A percentile compares a stretch with the other conserved stretches of the same genome.
These are phyloP conservation scores for Merluccius polli DNA, from an alignment of 2,797 vertebrate species.

Conservation along the genomic window DNA sequence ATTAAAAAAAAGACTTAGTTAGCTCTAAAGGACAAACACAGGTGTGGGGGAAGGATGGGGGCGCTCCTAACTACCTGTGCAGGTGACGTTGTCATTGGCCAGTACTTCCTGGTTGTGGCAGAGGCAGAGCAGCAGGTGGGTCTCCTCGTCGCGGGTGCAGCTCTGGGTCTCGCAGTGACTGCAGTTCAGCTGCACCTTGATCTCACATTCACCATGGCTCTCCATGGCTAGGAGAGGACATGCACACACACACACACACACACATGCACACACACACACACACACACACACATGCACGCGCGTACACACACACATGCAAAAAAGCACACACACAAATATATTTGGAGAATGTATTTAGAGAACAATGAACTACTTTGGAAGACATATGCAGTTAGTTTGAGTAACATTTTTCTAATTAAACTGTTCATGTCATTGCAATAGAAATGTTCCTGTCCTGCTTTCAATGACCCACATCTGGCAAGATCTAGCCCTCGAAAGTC, in stretches of 20 bases:
- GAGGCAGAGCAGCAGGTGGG: slow-evolving; percentile 74
- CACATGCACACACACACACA: neutral
- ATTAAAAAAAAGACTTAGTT: no score
- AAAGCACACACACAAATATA: no score
- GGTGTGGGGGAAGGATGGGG: no score
- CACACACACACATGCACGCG: slow-evolving; percentile 5
- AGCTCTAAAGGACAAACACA: no score
- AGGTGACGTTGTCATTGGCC: slow-evolving; percentile 81
- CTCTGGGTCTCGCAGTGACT: slow-evolving; percentile 86
- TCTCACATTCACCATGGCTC: slow-evolving; percentile 86
- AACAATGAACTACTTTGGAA: neutral
- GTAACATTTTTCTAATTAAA: neutral
- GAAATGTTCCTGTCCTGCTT: no score
- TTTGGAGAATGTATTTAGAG: neutral
- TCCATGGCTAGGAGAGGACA: slow-evolving; percentile 74
- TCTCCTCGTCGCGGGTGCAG: slow-evolving; percentile 77
- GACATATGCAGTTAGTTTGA: neutral
- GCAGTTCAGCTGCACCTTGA: slow-evolving; percentile 84
- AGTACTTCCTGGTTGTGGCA: slow-evolving; percentile 81
- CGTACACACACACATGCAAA: neutral
- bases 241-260: slow-evolving; percentile 8
- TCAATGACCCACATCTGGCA: neutral
- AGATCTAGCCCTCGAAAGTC: neutral
- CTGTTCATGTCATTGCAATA: neutral
- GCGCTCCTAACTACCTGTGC: slow-evolving; percentile 66